Evolutionary conservation across 2,888 invertebrate genomes (phyloP), one percentile per base, ranked within the genome.

Genomic region (Nephrotoma flavescens): DNA sequence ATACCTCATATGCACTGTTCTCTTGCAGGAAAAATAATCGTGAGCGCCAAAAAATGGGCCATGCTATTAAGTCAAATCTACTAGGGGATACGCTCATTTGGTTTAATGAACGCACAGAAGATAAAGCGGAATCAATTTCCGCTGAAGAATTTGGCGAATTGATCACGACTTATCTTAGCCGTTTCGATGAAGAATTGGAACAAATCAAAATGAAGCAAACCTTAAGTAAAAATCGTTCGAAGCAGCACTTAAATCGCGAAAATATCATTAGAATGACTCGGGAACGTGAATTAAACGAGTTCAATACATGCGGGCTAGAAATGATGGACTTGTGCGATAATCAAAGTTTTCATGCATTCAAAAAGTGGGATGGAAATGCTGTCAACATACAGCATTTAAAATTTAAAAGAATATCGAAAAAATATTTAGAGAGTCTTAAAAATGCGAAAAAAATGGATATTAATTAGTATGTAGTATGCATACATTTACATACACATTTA

Each of bases 241-340:
- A 94, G 88, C 97, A 97, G 89, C 96, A 97, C 91, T 96, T 95
- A 0, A 95, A 95, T 88, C 93, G 97, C 87, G 95, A 96, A 91
- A 95, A 96, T 91, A 93, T 95, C 9, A 95, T 97, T 85, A 94
- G 94, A 89, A 94, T 97, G 89, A 96, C 96, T 0, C 93, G 95
- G 88, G 94, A 96, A 89, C 93, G 93, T 86, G 97, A 97, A 89
- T 91, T 89, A 7, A 94, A 94, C 88, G 97, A 97, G 90, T 97
- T 95, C 89, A 92, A 94, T 87, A 94, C 94, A 0, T 95, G 95
- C 89, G 97, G 97, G 42, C 92, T 97, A 90, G 91, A 91, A 88
- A 45, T 91, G 41, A 83, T 91, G 0, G 90, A 91, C 86, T 89
- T 91, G 1, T 91, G 91, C 87, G 90, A 91, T 88, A 88, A 89